Evolutionary conservation across 1,140 invertebrate species (phyloP), one percentile per base, ranked within the genome.

Genomic region (Drosophila malerkotliana): DNA sequence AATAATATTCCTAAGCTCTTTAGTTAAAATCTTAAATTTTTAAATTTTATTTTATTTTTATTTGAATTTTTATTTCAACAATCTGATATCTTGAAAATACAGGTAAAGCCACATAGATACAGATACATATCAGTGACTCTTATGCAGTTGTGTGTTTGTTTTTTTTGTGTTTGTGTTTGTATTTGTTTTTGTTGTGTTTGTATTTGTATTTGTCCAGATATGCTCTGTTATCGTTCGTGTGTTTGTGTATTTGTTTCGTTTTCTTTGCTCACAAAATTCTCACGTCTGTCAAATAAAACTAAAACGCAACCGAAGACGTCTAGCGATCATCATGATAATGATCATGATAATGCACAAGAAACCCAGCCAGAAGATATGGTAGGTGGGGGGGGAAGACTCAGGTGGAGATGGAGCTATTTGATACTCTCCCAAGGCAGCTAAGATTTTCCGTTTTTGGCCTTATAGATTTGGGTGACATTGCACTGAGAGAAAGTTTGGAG

Each of bases 181-280:
- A 3, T 51, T 3, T 53, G n/a, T 45, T 3, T 41, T n/a, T 41
- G 21, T n/a, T n/a, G 12, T 14, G 1, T 51, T 24, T 62, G 21
- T 28, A 7, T 72, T 7, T 48, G 37, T 47, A 37, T 75, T 56
- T 69, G 51, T 71, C 24, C 57, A 80, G 71, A 76, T 83, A 83
- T 84, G 81, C 80, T 80, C 77, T 73, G 56, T 80, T 84, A 84
- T 84, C 80, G 64, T 63, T 8, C 62, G 54, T 62, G 21, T 55
- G 49, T 54, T 48, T 63, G 48, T 66, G 5, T 68, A 39, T 73
- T 57, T 68, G 39, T 32, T 10, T 34, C 32, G 47, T 72, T 62
- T 77, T 87, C 78, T 87, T 87, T 87, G 82, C 75, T 26, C 71
- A 78, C 74, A 87, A 82, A 87, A 87, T 81, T 87, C 82, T 87